Evolutionary conservation across 2,888 invertebrate species (phyloP), one percentile per base, ranked within the genome.

Genomic region (Mycogona germanica): DNA sequence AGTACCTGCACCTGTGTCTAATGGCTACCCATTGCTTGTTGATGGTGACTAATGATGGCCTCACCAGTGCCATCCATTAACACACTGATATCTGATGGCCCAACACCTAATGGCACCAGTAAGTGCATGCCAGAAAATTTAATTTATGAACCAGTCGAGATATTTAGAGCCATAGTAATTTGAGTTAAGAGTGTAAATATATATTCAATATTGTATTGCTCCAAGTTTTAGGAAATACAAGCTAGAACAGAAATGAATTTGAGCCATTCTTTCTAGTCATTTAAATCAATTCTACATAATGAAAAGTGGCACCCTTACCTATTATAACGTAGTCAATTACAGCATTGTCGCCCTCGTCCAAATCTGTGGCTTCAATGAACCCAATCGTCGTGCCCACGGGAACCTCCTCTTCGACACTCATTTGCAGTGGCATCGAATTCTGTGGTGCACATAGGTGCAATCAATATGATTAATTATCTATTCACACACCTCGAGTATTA

Each of bases 321-420:
- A 77, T 80, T 17, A 87, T 82, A 0, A 75, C 71, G 61, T 86
- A 86, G 62, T 83, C 82, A 55, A 86, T 79, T 55, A 77, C 78
- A 0, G 83, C 84, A 66, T 86, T 86, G 9, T 81, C 81, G 3
- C 73, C 80, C 9, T 81, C 76, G 61, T 87, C 87, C 62, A 81
- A 80, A 63, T 87, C 87, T 21, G 81, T 68, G 0, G 85, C 87
- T 60, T 77, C 73, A 12, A 87, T 66, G 23, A 23, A 42, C 0
- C 84, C 86, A 9, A 87, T 77, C 3, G 77, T 70, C 0, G 81
- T 78, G 17, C 80, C 82, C 1, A 76, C 65, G 0, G 78, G 75
- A 0, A 78, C 73, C 65, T 84, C 85, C 68, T 87, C 87, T 41
- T 76, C 70, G 0, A 82, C 71, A 0, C 70, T 68, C 65, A 86